phyloP scores from a whole-genome alignment of 2,113 vertebrate species.

The Nipponia nippon region DNA sequence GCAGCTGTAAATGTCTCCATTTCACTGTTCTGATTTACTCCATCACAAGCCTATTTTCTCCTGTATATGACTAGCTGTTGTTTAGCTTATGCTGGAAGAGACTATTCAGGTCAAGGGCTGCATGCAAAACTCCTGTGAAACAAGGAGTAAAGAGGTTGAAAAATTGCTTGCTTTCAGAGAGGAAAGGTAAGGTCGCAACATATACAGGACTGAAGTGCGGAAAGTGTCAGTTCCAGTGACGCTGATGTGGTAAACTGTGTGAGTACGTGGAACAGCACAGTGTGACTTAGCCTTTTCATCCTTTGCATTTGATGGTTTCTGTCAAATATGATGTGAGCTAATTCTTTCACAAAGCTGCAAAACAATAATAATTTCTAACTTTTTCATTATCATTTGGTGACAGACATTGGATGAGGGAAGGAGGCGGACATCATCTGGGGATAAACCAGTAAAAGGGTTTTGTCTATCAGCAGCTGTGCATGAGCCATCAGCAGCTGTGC shows the following conservation, averaged over 20 bases:
- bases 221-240: neutral
- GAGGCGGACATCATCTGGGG: neutral
- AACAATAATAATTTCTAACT: neutral
- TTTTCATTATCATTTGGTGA: neutral
- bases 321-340: neutral
- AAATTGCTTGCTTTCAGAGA: neutral
- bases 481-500: slow-evolving; percentile 39
- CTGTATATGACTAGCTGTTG: neutral
- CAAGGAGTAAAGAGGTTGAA: neutral
- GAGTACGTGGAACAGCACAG: neutral
- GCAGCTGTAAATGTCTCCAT: neutral
- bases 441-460: slow-evolving; percentile 35
- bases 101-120: neutral
- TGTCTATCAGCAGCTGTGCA: slow-evolving; percentile 41
- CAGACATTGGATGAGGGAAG: neutral
- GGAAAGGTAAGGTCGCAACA: neutral
- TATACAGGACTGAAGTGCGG: rapidly evolving
- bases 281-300: neutral
- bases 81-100: neutral
- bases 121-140: neutral
- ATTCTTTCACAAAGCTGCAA: neutral
- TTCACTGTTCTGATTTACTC: neutral
- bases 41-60: neutral
- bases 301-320: neutral
- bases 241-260: neutral